Evolutionary conservation across 2,888 invertebrate species (phyloP), one percentile per base, ranked within the genome.

Genomic region (Cabera pusaria): DNA sequence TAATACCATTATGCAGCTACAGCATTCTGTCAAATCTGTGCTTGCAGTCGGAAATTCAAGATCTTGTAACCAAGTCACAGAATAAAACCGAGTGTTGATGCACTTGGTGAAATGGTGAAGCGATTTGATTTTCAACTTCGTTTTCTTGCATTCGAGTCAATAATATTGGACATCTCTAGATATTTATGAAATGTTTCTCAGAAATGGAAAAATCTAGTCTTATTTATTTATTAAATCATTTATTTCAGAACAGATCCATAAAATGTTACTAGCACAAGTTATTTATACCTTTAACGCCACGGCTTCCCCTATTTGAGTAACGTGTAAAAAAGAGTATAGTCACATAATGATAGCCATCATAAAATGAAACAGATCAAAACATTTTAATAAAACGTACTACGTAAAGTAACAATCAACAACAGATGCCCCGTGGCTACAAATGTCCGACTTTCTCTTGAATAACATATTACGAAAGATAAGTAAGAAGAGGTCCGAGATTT

Each of bases 391-490:
- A 37, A 21, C 23, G 20, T 6, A 16, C 28, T 16, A n/a, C 14
- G 4, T 14, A 40, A 42, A 41, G 36, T 42, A 42, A 51, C 43
- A 52, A 35, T 51, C 35, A 44, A 43, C 43, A 45, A 31, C 26
- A 18, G 26, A 41, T 47, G 43, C 47, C 44, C 38, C 36, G 28
- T 42, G 38, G 43, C 51, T 23, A 46, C 57, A 53, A 53, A 59
- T 51, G 59, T 64, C 53, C 54, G 56, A 68, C 65, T 73, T 73
- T 68, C 65, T 61, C 58, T 51, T 55, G 60, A 67, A 67, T 69
- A 72, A 73, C 66, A 61, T 69, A 75, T 72, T 70, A 64, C 59
- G 55, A 56, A 56, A 76, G 77, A 76, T 77, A 76, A 78, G 68
- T 66, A 60, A 67, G 66, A 68, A 70, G 66, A 73, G 70, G 70